Base-by-base conservation (phyloP, 2,797 vertebrate species). In the Echeneis naucrates region DNA sequence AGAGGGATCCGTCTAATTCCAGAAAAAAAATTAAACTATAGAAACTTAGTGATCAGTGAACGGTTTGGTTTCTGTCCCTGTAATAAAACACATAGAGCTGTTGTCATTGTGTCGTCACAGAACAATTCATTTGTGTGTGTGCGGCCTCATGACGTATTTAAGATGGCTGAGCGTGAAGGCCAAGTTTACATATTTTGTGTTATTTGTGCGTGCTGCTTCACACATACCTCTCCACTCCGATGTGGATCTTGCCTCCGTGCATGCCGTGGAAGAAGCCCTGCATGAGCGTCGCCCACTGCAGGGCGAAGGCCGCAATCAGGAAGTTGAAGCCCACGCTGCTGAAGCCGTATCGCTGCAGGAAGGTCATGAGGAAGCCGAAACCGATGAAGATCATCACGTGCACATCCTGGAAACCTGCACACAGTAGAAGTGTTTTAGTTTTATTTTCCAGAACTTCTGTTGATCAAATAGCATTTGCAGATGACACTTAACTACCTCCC, bases 311-410 rank as follows among this genome's bases (percentile, higher is more conserved):
- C 0, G 94, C 91, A 0, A 96, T 75, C 57, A 99, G 95, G 88
- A 99, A 95, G 93, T 95, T 98, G 89, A 94, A 94, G 73, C 95
- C 96, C 17, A 94, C 85, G 0, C 95, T 96, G 88, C 96, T 92
- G 14, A 93, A 96, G 70, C 97, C 94, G 0, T 97, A 98, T 0
- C 95, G 94, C 86, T 96, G 88, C 16, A 99, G 89, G 92, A 99
- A 98, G 38, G 94, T 96, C 96, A 98, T 93, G 57, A 99, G 92
- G 75, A 99, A 97, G 54, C 97, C 97, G 0, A 99, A 98, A 38
- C 97, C 97, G 0, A 97, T 89, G 78, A 99, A 97, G 88, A 95
- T 93, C 92, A 96, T 97, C 81, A 95, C 87, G 0, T 96, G 96
- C 21, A 95, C 96, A 5, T 96, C 96, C 88, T 94, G 94, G 90